Conservation (phyloP, 2,797 vertebrate species). For the Trichosurus vulpecula region DNA sequence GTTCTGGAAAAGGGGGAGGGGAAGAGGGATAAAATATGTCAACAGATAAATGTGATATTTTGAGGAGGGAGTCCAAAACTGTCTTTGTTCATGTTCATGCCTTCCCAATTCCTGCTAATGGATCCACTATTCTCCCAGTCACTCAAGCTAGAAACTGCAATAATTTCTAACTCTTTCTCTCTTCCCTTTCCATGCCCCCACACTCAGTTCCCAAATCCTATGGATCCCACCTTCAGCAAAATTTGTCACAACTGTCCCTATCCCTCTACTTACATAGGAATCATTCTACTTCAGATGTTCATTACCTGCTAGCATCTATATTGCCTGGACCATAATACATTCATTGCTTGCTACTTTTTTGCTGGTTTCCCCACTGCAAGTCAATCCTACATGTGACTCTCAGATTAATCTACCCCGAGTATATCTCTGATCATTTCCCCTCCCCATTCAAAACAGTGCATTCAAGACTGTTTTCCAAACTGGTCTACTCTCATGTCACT, state of each 20-base stretch:
- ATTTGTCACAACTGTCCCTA: neutral
- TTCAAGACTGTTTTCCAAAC: neutral
- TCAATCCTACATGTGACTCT: neutral
- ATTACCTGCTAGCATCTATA: neutral
- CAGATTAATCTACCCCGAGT: neutral
- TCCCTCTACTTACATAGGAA: neutral
- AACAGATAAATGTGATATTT: neutral
- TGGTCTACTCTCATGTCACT: neutral
- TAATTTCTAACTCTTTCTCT: neutral
- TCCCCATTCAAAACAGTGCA: neutral
- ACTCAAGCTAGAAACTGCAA: neutral
- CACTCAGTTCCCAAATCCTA: neutral
- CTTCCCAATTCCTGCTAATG: neutral
- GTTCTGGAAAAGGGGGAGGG: neutral
- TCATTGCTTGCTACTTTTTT: neutral
- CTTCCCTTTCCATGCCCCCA: neutral
- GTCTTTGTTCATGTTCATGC: neutral
- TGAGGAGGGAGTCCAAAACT: neutral
- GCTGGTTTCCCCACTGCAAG: neutral
- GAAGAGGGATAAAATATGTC: neutral
- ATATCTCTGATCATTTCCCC: neutral
- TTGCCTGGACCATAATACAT: neutral
- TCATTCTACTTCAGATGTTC: neutral
- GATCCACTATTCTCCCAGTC: neutral
- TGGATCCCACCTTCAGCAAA: neutral